Conservation (phyloP, 2,888 invertebrate species). For the Zeuzera pyrina region DNA sequence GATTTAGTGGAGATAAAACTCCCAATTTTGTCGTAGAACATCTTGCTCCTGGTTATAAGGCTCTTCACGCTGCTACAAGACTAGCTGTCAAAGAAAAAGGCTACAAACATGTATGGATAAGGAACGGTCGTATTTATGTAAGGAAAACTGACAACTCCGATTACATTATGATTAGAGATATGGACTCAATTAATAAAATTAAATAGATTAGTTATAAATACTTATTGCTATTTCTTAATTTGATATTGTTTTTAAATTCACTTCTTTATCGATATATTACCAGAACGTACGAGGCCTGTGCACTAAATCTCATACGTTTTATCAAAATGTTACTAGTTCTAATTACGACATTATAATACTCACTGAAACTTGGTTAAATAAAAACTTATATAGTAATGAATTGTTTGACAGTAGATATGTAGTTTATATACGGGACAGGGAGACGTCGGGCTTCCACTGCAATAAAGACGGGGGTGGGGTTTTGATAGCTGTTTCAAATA, state of each 20-base stretch:
- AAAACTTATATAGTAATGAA: conserved; percentile 8
- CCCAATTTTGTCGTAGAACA: too few relatives aligned
- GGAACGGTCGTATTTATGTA: too few relatives aligned
- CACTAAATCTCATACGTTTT: conserved; percentile 13
- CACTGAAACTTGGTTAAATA: conserved; percentile 13
- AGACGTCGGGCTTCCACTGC: conserved; percentile 2
- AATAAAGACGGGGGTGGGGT: conserved; percentile 8
- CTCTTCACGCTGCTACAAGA: too few relatives aligned
- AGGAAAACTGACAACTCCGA: too few relatives aligned
- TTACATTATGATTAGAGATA: not conserved
- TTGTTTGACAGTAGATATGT: conserved; percentile 14
- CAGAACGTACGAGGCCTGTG: conserved; percentile 15
- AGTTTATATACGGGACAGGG: conserved; percentile 16
- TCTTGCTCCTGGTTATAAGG: too few relatives aligned
- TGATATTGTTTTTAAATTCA: conserved; percentile 1
- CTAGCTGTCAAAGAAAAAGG: too few relatives aligned
- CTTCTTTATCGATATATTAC: conserved; percentile 9
- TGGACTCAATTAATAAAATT: not conserved
- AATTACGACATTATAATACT: conserved; percentile 14
- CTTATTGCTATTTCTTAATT: not conserved
- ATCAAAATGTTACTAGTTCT: conserved; percentile 8
- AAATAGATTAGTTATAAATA: conserved; percentile 4
- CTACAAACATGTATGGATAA: too few relatives aligned
- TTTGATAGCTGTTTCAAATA: conserved; percentile 6
- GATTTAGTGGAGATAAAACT: too few relatives aligned